These are phyloP conservation scores for Apeira syringaria DNA, from an alignment of 2,888 invertebrate species.

Conservation along the genomic window DNA sequence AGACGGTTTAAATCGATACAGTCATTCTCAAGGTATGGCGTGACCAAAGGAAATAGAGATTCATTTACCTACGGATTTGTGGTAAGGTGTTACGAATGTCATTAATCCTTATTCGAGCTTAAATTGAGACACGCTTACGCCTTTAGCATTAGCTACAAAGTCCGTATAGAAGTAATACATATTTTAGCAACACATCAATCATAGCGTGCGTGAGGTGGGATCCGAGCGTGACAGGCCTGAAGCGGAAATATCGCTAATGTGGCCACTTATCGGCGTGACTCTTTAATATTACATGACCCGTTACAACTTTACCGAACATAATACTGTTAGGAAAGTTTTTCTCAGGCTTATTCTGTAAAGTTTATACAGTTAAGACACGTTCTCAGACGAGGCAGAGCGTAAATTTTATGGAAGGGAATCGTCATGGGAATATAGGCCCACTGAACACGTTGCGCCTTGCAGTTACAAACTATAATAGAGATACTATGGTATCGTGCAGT, in stretches of 20 bases:
- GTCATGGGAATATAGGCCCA: no score
- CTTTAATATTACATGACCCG: constrained; percentile 27
- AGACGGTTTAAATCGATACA: no score
- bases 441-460: no score
- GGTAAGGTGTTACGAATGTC: not conserved
- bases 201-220: constrained; percentile 28
- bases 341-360: constrained; percentile 16
- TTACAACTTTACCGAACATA: constrained; percentile 11
- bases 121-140: not conserved
- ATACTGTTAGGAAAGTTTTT: constrained; percentile 10
- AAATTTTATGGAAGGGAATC: constrained; percentile 2
- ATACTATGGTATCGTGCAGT: no score
- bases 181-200: constrained; percentile 31
- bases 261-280: constrained; percentile 34
- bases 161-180: constrained; percentile 6
- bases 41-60: no score
- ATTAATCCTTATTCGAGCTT: not conserved
- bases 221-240: constrained; percentile 30
- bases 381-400: constrained; percentile 1
- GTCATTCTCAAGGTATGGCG: no score
- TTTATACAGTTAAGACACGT: constrained; percentile 19
- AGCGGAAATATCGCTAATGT: constrained; percentile 36
- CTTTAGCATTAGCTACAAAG: constrained; percentile 6
- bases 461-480: no score
- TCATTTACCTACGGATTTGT: no score